Percentiles rank a stretch among this genome's conserved stretches.
These are phyloP conservation scores for Glaucopsyche alexis DNA, from an alignment of 2,888 invertebrate species.

Conservation along the genomic window DNA sequence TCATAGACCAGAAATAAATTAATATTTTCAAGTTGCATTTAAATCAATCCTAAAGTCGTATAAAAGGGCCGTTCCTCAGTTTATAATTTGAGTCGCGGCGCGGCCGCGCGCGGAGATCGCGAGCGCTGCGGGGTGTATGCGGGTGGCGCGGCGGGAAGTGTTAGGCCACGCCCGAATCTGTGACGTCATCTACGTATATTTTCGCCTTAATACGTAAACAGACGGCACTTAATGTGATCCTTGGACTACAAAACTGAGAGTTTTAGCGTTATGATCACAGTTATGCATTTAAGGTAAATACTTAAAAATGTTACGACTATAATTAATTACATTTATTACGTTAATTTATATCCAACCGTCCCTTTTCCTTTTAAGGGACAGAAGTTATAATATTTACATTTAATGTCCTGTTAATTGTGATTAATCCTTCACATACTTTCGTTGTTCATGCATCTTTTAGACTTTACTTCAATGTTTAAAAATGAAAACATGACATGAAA, in stretches of 20 bases:
- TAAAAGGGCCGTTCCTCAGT: too few relatives aligned
- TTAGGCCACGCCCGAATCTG: too few relatives aligned
- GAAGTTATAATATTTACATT: not conserved
- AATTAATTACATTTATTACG: slow-evolving; percentile 17
- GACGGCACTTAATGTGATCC: slow-evolving; percentile 5
- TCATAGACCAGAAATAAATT: too few relatives aligned
- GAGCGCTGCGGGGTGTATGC: too few relatives aligned
- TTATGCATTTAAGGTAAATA: slow-evolving; percentile 9
- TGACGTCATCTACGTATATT: too few relatives aligned
- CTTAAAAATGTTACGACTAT: slow-evolving; percentile 6
- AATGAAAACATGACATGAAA: too few relatives aligned
- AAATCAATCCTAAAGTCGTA: too few relatives aligned
- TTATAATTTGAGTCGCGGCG: too few relatives aligned
- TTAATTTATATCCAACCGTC: slow-evolving; percentile 3
- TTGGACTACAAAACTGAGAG: slow-evolving; percentile 15
- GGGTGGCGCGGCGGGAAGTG: too few relatives aligned
- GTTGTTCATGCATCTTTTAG: not conserved
- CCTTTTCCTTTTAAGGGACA: not conserved
- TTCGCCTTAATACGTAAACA: not conserved
- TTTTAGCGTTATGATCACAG: slow-evolving; percentile 21
- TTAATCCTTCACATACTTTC: slow-evolving; percentile 1
- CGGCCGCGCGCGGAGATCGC: too few relatives aligned
- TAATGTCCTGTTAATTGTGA: not conserved
- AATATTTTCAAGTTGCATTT: too few relatives aligned
- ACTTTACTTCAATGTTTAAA: not conserved